phyloP scores from a whole-genome alignment of 2,888 invertebrate genomes.

The Eupithecia tripunctaria region DNA sequence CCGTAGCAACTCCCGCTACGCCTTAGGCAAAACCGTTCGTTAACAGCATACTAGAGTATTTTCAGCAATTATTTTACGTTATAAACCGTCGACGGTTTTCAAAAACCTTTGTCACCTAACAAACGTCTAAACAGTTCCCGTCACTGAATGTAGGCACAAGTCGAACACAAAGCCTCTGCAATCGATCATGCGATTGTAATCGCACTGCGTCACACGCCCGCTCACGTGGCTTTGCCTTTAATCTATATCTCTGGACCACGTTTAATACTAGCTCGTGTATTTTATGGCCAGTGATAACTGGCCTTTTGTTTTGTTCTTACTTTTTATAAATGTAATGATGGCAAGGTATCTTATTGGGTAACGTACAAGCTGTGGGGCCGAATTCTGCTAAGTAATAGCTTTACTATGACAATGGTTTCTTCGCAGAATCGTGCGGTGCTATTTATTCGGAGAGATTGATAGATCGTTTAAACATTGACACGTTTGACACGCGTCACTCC shows the following conservation, averaged over 20 bases:
- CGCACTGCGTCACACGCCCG: slow-evolving; percentile 6
- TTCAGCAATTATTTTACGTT: neutral
- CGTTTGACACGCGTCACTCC: no score
- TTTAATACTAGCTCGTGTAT: neutral
- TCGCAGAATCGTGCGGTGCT: no score
- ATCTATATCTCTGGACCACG: slow-evolving; percentile 1
- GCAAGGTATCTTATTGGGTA: neutral
- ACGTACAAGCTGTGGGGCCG: no score
- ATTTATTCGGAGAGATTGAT: no score
- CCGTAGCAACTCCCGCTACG: neutral
- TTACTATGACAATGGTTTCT: no score
- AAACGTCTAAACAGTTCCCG: neutral
- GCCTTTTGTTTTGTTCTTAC: slow-evolving; percentile 1
- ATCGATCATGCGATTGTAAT: neutral
- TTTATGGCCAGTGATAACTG: neutral
- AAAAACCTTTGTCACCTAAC: neutral
- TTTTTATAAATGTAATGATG: neutral
- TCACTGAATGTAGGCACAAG: neutral
- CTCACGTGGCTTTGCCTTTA: neutral
- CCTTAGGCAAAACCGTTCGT: neutral
- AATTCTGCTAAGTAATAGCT: no score
- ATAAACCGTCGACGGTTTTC: neutral
- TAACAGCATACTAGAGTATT: neutral
- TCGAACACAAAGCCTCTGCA: neutral
- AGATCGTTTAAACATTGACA: no score